Conservation (phyloP, 2,113 vertebrate genomes). For the Morphnarchus princeps region DNA sequence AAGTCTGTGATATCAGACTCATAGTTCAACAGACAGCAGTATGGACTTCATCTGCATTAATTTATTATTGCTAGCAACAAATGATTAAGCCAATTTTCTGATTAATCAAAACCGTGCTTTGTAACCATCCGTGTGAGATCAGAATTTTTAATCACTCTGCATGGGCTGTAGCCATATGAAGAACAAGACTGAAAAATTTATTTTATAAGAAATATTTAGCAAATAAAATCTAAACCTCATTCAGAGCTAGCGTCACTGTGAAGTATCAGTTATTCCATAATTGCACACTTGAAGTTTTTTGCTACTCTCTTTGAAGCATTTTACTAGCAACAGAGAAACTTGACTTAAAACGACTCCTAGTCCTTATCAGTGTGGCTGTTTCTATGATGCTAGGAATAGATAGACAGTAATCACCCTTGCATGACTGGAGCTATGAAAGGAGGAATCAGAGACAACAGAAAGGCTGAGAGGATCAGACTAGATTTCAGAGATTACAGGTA, state of each 20-base stretch:
- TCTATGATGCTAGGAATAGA: not conserved
- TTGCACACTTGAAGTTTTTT: not conserved
- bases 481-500: not conserved
- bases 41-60: slow-evolving; percentile 35
- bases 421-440: not conserved
- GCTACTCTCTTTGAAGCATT: not conserved
- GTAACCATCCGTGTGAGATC: slow-evolving; percentile 45
- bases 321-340: not conserved
- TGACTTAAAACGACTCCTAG: not conserved
- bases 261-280: slow-evolving; percentile 3
- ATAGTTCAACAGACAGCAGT: not conserved
- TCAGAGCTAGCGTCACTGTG: not conserved
- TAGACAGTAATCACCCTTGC: not conserved
- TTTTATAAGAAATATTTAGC: slow-evolving; percentile 67
- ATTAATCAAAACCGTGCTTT: slow-evolving; percentile 69
- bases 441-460: not conserved
- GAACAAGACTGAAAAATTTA: slow-evolving; percentile 47
- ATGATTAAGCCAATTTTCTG: slow-evolving; percentile 72
- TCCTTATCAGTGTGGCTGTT: not conserved
- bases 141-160: slow-evolving; percentile 66
- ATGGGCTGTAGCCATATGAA: not conserved
- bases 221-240: slow-evolving; percentile 57
- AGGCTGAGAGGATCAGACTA: not conserved
- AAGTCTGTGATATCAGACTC: not conserved
- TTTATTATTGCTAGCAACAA: slow-evolving; percentile 69